Evolutionary conservation across 2,888 invertebrate species (phyloP).

Genomic region (Germaria angustata): DNA sequence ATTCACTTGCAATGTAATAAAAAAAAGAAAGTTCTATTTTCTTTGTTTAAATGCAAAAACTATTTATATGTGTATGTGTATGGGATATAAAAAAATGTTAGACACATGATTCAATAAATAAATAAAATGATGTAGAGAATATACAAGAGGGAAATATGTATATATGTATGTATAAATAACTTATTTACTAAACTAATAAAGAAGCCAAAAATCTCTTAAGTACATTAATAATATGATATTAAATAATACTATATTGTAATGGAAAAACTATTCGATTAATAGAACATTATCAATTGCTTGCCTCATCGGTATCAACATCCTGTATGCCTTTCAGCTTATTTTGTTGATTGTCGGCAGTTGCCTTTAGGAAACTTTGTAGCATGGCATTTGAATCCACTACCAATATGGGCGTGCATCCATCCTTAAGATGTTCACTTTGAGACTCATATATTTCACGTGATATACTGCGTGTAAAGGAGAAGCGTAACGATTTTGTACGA

Average conservation of each 20-base stretch:
- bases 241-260: conserved; percentile 60
- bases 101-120: conserved; percentile 43
- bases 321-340: conserved; percentile 75
- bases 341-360: conserved; percentile 73
- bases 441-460: conserved; percentile 80
- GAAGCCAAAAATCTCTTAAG: conserved; percentile 39
- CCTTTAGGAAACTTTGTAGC: conserved; percentile 76
- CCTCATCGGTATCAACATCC: conserved; percentile 79
- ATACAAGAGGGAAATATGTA: not conserved
- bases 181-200: conserved; percentile 36
- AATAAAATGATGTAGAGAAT: not conserved
- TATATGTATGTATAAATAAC: conserved; percentile 30
- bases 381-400: conserved; percentile 78
- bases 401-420: conserved; percentile 80
- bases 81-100: conserved; percentile 17
- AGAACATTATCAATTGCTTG: conserved; percentile 74
- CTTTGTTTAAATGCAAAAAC: conserved; percentile 46
- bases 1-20: conserved; percentile 11
- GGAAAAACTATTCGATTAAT: conserved; percentile 22
- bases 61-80: too few species aligned
- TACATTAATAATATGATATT: conserved; percentile 24
- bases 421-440: conserved; percentile 78
- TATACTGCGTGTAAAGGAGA: conserved; percentile 80
- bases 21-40: not conserved
- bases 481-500: conserved; percentile 79